Conservation (phyloP, 1,140 invertebrate species). For the Agrypnia vestita region DNA sequence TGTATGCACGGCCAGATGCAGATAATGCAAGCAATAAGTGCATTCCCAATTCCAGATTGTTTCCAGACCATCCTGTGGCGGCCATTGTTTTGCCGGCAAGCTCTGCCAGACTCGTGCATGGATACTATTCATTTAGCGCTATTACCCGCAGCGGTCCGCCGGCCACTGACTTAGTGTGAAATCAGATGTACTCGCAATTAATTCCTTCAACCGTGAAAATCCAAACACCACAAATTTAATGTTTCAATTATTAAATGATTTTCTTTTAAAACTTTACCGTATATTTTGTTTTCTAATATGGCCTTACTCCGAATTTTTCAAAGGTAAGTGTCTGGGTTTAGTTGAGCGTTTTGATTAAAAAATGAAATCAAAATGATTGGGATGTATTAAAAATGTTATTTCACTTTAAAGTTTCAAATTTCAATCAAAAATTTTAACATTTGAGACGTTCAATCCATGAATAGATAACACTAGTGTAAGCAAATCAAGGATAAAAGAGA, state of each 20-base stretch:
- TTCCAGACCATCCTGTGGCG: constrained; percentile 36
- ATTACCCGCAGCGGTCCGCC: background rate
- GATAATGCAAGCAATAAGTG: constrained; percentile 57
- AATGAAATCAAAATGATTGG: too few species aligned
- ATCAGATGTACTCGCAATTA: background rate
- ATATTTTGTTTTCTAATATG: background rate
- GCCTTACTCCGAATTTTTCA: too few species aligned
- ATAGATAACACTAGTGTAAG: too few species aligned
- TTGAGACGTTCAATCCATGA: too few species aligned
- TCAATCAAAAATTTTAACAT: too few species aligned
- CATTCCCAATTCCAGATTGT: constrained; percentile 54
- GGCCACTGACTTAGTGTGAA: background rate
- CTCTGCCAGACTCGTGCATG: constrained; percentile 27
- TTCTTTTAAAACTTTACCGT: background rate
- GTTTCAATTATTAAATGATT: background rate
- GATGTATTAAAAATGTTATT: too few species aligned
- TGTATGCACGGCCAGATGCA: constrained; percentile 41
- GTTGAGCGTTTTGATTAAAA: too few species aligned
- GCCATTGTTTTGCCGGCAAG: constrained; percentile 47
- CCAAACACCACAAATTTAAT: background rate
- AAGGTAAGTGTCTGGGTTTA: too few species aligned
- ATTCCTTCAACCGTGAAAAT: background rate
- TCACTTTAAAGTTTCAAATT: too few species aligned
- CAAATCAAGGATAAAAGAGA: too few species aligned
- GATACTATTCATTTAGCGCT: constrained; percentile 17